phyloP scores from a whole-genome alignment of 2,888 invertebrate species.

The Trichopoda pennipes region DNA sequence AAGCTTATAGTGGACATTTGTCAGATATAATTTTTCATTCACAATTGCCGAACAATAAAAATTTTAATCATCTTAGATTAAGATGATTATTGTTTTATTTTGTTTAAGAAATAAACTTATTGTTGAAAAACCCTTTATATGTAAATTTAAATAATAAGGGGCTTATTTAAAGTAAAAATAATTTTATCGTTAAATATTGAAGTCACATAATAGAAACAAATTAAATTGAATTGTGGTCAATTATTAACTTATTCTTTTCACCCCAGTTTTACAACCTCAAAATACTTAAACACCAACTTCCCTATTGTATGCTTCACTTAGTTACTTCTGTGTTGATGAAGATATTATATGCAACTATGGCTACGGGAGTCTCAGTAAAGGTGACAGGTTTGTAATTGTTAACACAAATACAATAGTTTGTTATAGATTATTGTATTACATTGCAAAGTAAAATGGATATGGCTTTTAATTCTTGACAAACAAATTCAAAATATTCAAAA shows the following conservation, averaged over 20 bases:
- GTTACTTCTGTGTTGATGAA: background rate
- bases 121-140: no score
- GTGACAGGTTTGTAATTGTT: constrained; percentile 40
- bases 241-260: background rate
- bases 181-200: background rate
- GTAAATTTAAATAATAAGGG: background rate
- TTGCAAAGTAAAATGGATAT: constrained; percentile 3
- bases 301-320: constrained; percentile 27
- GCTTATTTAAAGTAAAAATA: background rate
- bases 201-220: background rate
- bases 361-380: constrained; percentile 25
- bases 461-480: no score
- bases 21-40: no score
- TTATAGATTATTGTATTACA: constrained; percentile 27
- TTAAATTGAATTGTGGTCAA: background rate
- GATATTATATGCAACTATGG: constrained; percentile 34
- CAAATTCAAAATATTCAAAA: no score
- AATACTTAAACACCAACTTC: background rate
- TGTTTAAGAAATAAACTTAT: no score
- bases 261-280: no score
- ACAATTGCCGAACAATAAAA: no score
- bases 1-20: no score
- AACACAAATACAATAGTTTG: constrained; percentile 36
- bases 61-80: no score
- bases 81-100: no score